Percentiles rank a stretch among this genome's conserved stretches.
Conservation (phyloP, 2,797 vertebrate species). For the Cetoscarus ocellatus region DNA sequence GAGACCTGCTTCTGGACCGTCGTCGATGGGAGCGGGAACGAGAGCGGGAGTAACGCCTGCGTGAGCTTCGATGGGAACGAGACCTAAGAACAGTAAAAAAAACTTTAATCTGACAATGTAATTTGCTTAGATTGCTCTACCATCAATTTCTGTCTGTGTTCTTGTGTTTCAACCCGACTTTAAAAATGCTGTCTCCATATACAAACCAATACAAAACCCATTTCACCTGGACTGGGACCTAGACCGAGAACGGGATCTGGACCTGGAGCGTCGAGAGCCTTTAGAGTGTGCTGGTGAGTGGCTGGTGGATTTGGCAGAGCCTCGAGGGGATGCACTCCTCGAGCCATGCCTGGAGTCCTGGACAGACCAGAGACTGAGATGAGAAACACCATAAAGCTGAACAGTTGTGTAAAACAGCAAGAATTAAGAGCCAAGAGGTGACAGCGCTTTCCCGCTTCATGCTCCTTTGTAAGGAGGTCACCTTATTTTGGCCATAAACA, state of each 20-base stretch:
- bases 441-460: slow-evolving; percentile 45
- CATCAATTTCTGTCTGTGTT: neutral
- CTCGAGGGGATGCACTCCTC: slow-evolving; percentile 92
- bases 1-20: slow-evolving; percentile 91
- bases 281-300: slow-evolving; percentile 90
- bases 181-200: neutral
- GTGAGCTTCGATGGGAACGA: slow-evolving; percentile 94
- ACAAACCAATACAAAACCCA: neutral
- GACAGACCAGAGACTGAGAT: slow-evolving; percentile 80
- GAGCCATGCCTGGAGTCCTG: slow-evolving; percentile 94
- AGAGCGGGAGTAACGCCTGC: slow-evolving; percentile 92
- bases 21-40: slow-evolving; percentile 92
- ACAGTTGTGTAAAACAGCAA: slow-evolving; percentile 57
- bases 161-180: neutral
- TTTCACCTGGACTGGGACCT: slow-evolving; percentile 87
- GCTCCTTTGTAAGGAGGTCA: slow-evolving; percentile 51
- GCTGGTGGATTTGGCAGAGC: slow-evolving; percentile 92
- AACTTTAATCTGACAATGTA: neutral
- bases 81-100: slow-evolving; percentile 82
- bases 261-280: slow-evolving; percentile 91
- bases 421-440: slow-evolving; percentile 43
- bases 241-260: slow-evolving; percentile 88
- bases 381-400: slow-evolving; percentile 73
- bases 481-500: slow-evolving; percentile 42
- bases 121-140: neutral